Evolutionary conservation across 2,797 vertebrate genomes (phyloP).

Genomic region (Lacerta agilis): DNA sequence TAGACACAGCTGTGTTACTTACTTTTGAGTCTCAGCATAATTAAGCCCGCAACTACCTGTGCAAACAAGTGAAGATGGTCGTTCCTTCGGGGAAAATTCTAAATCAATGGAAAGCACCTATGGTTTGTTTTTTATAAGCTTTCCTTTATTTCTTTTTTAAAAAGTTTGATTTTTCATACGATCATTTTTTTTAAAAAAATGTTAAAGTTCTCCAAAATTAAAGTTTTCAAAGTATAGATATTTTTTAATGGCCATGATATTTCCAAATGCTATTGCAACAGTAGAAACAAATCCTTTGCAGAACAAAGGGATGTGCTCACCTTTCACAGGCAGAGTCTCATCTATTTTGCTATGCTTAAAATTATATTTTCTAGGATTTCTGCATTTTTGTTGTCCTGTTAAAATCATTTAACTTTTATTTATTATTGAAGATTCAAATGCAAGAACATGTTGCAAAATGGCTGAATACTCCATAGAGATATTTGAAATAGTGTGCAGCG

Average conservation of each 20-base stretch:
- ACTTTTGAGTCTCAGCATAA: conserved; percentile 28
- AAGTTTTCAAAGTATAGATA: not conserved
- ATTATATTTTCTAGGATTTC: not conserved
- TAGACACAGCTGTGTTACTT: conserved; percentile 45
- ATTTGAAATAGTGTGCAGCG: too few relatives aligned
- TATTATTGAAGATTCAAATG: not conserved
- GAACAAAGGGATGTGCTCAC: not conserved
- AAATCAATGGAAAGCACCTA: not conserved
- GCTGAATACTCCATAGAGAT: not conserved
- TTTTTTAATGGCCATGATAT: not conserved
- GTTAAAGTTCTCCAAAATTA: too few relatives aligned
- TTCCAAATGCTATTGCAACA: not conserved
- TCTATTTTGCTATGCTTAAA: not conserved
- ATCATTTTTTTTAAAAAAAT: too few relatives aligned
- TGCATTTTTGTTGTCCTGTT: not conserved
- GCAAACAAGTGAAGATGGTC: conserved; percentile 17
- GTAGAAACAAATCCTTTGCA: not conserved
- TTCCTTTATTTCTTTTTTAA: not conserved
- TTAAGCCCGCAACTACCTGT: conserved; percentile 20
- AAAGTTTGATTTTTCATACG: not conserved
- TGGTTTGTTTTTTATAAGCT: not conserved
- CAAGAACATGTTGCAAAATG: not conserved
- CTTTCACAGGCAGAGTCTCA: not conserved
- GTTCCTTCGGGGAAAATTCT: not conserved
- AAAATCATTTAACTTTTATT: not conserved